Conservation (phyloP, 2,888 invertebrate genomes). For the Nephrotoma flavescens region DNA sequence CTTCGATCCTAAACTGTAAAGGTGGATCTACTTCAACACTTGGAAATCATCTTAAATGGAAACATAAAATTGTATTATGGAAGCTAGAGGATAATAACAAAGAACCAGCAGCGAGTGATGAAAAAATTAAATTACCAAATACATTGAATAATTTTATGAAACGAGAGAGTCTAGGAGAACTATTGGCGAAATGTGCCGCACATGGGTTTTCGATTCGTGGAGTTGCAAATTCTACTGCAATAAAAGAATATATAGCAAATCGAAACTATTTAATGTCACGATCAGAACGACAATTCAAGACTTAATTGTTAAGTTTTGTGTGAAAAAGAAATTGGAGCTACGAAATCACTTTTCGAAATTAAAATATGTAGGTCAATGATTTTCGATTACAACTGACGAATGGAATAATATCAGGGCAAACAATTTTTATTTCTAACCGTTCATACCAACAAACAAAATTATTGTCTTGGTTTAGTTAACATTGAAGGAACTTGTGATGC, state of each 20-base stretch:
- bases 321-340: too few relatives aligned
- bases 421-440: neutral
- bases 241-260: too few relatives aligned
- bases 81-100: neutral
- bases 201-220: too few relatives aligned
- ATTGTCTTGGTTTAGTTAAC: neutral
- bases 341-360: too few relatives aligned
- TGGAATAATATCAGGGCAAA: too few relatives aligned
- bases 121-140: neutral
- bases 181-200: neutral
- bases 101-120: neutral
- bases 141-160: neutral
- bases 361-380: too few relatives aligned
- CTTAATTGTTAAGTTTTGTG: too few relatives aligned
- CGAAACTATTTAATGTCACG: too few relatives aligned
- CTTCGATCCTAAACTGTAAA: neutral
- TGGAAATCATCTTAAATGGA: neutral
- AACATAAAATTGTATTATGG: neutral
- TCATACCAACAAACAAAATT: neutral
- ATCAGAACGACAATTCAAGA: too few relatives aligned
- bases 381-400: too few relatives aligned
- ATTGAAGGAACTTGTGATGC: neutral
- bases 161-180: neutral
- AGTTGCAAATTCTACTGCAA: too few relatives aligned
- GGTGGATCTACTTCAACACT: neutral